Evolutionary conservation across 2,888 invertebrate species (phyloP).

Genomic region (Drosophila stalkeri): DNA sequence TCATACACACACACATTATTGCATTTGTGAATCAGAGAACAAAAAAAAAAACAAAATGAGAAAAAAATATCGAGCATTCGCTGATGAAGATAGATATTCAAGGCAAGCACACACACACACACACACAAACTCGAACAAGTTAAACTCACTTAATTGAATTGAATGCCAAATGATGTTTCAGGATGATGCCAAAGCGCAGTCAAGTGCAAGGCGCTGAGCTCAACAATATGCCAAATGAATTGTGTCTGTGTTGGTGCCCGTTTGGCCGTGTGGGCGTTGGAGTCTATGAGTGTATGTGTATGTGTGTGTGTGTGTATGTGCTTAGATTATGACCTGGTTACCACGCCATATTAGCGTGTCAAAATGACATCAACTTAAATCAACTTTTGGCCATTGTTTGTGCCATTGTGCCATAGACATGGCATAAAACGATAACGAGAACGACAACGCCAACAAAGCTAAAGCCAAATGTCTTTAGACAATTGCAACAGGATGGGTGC

Average conservation of each 20-base stretch:
- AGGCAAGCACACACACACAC: constrained; percentile 31
- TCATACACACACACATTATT: constrained; percentile 6
- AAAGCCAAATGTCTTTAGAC: constrained; percentile 44
- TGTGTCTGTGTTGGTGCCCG: constrained; percentile 15
- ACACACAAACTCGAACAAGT: constrained; percentile 34
- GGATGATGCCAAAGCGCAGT: constrained; percentile 52
- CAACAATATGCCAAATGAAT: constrained; percentile 63
- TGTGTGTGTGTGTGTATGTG: constrained; percentile 9
- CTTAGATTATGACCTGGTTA: constrained; percentile 58
- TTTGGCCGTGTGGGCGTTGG: not conserved
- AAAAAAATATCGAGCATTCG: constrained; percentile 41
- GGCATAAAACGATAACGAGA: constrained; percentile 57
- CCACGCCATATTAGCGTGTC: constrained; percentile 70
- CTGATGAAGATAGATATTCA: constrained; percentile 46
- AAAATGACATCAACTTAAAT: constrained; percentile 72
- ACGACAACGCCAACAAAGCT: constrained; percentile 42
- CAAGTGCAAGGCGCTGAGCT: constrained; percentile 56
- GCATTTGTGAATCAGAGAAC: constrained; percentile 7
- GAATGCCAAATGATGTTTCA: constrained; percentile 55
- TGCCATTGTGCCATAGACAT: constrained; percentile 56
- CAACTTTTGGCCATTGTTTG: constrained; percentile 66
- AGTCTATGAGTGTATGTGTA: not conserved
- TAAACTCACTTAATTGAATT: constrained; percentile 71
- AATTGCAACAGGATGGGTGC: not conserved
- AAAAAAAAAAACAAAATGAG: constrained; percentile 8